Percentiles rank a stretch among this genome's conserved stretches.
These are phyloP conservation scores for Borostomias antarcticus DNA, from an alignment of 2,797 vertebrate species.

Conservation along the genomic window DNA sequence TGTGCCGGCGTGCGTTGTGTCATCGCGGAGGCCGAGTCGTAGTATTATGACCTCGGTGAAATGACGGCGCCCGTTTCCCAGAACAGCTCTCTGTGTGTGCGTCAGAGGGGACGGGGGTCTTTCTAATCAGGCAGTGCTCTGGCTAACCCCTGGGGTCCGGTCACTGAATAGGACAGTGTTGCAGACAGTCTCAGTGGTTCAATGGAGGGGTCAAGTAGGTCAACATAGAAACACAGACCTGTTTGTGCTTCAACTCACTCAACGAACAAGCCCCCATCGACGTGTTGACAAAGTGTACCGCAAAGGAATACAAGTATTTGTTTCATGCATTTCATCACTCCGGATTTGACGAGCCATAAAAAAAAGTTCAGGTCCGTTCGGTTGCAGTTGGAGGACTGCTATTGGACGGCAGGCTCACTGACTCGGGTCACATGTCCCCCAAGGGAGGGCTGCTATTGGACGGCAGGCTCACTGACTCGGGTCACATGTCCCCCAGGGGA, in stretches of 20 bases:
- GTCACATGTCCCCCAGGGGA: slow-evolving; percentile 53
- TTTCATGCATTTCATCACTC: no score
- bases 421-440: slow-evolving; percentile 44
- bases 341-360: no score
- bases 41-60: background rate
- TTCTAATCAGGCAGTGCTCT: background rate
- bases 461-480: slow-evolving; percentile 44
- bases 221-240: no score
- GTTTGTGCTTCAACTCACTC: no score
- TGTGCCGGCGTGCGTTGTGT: background rate
- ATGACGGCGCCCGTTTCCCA: background rate
- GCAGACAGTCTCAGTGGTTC: slow-evolving; percentile 34
- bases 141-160: slow-evolving; percentile 22
- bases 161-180: slow-evolving; percentile 18
- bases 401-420: slow-evolving; percentile 41
- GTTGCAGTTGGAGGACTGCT: slow-evolving; percentile 16
- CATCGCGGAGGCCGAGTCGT: background rate
- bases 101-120: background rate
- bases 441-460: slow-evolving; percentile 18
- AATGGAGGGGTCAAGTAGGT: no score
- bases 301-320: no score
- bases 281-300: no score
- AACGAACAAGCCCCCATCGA: no score
- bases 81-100: no score
- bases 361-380: no score